phyloP scores from a whole-genome alignment of 2,888 invertebrate genomes.

The Penaeus monodon region DNA sequence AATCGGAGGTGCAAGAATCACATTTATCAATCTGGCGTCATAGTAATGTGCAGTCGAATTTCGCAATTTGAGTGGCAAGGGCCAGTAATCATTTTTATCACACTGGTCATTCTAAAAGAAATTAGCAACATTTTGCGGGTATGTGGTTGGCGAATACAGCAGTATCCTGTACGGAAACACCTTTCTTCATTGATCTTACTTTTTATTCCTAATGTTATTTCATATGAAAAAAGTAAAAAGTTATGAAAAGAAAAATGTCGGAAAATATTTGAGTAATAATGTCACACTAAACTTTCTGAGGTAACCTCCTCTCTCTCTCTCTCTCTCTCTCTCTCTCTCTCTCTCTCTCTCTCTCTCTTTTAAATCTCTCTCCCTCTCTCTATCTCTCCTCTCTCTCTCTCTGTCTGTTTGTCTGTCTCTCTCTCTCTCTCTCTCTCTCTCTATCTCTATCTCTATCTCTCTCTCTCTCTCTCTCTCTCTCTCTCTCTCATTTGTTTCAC shows the following conservation, averaged over 20 bases:
- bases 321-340: constrained; percentile 16
- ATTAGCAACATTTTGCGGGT: no score
- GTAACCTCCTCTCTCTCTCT: neutral
- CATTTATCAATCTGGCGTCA: no score
- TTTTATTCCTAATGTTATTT: no score
- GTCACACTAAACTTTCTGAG: neutral
- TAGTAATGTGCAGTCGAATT: no score
- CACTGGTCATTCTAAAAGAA: no score
- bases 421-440: neutral
- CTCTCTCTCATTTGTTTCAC: neutral
- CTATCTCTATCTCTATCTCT: neutral
- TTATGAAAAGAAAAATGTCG: neutral
- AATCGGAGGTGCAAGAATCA: no score
- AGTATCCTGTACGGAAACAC: no score
- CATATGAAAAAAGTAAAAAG: neutral
- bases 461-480: neutral
- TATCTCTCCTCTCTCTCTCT: constrained; percentile 10
- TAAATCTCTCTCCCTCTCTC: constrained; percentile 34
- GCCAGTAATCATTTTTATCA: no score
- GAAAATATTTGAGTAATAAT: neutral
- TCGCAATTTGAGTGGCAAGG: no score
- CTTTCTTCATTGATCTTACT: no score
- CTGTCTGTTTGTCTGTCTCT: constrained; percentile 3
- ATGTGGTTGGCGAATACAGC: no score
- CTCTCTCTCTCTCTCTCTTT: constrained; percentile 4